These are phyloP conservation scores for Drusus annulatus DNA, from an alignment of 1,140 invertebrate genomes.

Conservation along the genomic window DNA sequence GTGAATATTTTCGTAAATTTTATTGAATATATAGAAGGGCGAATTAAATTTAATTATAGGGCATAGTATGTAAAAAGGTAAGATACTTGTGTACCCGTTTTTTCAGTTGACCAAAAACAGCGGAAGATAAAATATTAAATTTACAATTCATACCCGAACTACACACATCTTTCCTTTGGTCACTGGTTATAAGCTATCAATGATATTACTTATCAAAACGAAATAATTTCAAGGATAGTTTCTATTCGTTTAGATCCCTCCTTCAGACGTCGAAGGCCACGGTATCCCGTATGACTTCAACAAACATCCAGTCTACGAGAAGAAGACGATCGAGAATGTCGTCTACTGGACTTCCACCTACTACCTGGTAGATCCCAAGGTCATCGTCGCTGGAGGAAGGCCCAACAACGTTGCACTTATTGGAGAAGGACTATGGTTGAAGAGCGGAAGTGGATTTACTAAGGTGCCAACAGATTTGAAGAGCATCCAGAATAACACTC, in stretches of 20 bases:
- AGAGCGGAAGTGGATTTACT: conserved; percentile 59
- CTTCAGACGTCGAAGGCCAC: conserved; percentile 24
- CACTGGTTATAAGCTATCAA: no score
- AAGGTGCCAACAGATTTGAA: conserved; percentile 52
- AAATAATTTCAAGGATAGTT: no score
- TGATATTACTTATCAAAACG: no score
- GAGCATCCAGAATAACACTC: conserved; percentile 57
- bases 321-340: conserved; percentile 42
- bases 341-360: conserved; percentile 54
- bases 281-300: conserved; percentile 44
- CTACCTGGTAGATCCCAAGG: conserved; percentile 38
- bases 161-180: no score
- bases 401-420: neutral
- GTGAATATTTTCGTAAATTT: no score
- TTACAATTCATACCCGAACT: no score
- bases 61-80: no score
- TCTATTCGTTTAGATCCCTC: conserved; percentile 32
- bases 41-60: no score
- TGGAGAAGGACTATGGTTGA: conserved; percentile 60
- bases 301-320: conserved; percentile 33
- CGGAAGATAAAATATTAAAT: no score
- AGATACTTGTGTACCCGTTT: no score
- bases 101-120: no score
- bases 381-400: conserved; percentile 25
- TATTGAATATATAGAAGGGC: no score